Conservation (phyloP, 2,113 vertebrate species). For the Hiodon alosoides region DNA sequence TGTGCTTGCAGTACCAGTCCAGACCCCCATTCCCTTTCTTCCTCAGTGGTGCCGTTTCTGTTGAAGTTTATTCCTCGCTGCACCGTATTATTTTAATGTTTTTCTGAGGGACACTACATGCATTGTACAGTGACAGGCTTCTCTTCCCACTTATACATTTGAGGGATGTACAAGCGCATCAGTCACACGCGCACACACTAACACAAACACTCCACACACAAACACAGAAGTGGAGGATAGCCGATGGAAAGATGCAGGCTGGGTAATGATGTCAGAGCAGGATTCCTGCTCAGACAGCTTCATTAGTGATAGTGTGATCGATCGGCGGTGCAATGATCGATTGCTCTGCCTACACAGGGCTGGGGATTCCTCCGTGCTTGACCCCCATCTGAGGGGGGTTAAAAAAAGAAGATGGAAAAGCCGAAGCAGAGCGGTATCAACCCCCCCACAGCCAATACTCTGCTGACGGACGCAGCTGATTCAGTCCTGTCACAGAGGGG, state of each 20-base stretch:
- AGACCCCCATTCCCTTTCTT: neutral
- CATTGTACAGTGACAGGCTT: too few species aligned
- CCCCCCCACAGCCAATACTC: slow-evolving; percentile 7
- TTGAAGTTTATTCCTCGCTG: neutral
- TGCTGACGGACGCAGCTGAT: neutral
- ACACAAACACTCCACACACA: neutral
- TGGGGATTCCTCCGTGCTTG: slow-evolving; percentile 22
- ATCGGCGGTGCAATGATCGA: slow-evolving; percentile 35
- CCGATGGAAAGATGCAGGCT: slow-evolving; percentile 23
- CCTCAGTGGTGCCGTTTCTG: neutral
- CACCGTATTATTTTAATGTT: neutral
- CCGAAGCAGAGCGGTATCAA: neutral
- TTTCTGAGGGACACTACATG: too few species aligned
- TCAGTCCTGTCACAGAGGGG: neutral
- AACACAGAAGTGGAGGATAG: neutral
- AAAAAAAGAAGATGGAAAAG: neutral
- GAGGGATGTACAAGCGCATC: too few species aligned
- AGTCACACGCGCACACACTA: neutral
- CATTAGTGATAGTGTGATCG: slow-evolving; percentile 37
- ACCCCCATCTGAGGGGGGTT: neutral
- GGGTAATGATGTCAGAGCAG: slow-evolving; percentile 37
- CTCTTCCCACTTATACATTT: too few species aligned
- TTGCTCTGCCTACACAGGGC: slow-evolving; percentile 28
- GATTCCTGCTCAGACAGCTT: slow-evolving; percentile 39
- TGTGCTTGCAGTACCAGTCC: too few species aligned